A percentile compares a stretch with the other conserved stretches of the same genome.
Evolutionary conservation across 2,888 invertebrate genomes (phyloP).

Genomic region (Parnassius glacialis): DNA sequence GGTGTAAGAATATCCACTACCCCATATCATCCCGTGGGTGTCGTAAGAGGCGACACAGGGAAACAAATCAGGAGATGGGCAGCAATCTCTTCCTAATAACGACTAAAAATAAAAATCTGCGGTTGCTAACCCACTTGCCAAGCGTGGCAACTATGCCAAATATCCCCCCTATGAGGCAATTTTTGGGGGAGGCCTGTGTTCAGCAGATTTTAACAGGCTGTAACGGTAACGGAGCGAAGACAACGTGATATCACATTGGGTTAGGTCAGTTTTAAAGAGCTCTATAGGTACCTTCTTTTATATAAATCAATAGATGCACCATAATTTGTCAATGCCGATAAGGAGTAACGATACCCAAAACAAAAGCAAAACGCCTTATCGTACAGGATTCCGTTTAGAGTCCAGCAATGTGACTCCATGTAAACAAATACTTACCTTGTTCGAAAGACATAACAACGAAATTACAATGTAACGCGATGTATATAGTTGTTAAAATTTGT

Average conservation of each 20-base stretch:
- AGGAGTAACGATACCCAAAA: constrained; percentile 16
- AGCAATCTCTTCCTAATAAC: too few relatives aligned
- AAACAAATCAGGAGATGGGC: too few relatives aligned
- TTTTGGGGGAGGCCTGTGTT: neutral
- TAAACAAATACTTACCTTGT: neutral
- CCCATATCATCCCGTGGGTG: too few relatives aligned
- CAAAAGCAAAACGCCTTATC: constrained; percentile 19
- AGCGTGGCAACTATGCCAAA: too few relatives aligned
- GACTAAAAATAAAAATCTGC: too few relatives aligned
- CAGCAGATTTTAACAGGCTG: too few relatives aligned
- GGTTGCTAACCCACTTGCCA: too few relatives aligned
- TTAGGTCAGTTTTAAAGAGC: neutral
- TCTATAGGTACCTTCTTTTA: neutral
- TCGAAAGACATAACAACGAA: neutral
- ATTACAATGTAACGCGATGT: constrained; percentile 6
- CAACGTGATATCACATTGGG: neutral
- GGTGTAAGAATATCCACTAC: too few relatives aligned
- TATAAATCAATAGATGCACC: constrained; percentile 2
- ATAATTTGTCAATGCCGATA: constrained; percentile 18
- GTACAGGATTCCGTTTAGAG: constrained; percentile 12
- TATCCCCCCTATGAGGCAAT: too few relatives aligned
- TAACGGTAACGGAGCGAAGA: neutral
- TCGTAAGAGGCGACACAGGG: too few relatives aligned
- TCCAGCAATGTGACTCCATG: neutral
- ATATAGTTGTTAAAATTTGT: constrained; percentile 11